phyloP scores from a whole-genome alignment of 2,113 vertebrate genomes.

The Mormyrus lacerda region DNA sequence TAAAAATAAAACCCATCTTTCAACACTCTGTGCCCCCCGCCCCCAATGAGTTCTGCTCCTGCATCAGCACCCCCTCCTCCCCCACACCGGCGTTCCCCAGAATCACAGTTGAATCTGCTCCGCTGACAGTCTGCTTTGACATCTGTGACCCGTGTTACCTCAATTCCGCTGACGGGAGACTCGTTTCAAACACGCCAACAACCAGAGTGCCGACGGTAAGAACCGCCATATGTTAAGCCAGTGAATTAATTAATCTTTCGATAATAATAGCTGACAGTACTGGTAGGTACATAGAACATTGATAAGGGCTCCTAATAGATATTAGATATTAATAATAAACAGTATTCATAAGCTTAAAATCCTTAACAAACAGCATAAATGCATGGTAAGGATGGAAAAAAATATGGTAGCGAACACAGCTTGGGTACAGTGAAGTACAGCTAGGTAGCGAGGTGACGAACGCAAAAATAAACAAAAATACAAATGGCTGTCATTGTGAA shows the following conservation, averaged over 20 bases:
- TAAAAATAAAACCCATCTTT: conserved; percentile 1
- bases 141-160: background rate
- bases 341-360: background rate
- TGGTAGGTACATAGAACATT: background rate
- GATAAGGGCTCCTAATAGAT: background rate
- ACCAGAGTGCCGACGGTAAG: background rate
- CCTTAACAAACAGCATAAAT: background rate
- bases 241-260: background rate
- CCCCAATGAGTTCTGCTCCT: background rate
- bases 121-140: background rate
- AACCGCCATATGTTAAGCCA: background rate
- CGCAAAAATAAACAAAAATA: background rate
- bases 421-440: background rate
- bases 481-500: background rate
- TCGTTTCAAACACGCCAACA: background rate
- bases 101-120: background rate
- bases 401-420: background rate
- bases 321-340: too few species aligned
- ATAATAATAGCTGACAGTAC: background rate
- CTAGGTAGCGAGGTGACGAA: background rate
- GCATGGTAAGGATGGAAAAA: background rate
- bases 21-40: background rate
- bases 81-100: background rate
- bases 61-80: background rate
- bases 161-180: background rate